A percentile compares a stretch with the other conserved stretches of the same genome.
Evolutionary conservation across 1,140 invertebrate species (phyloP).

Genomic region (Heliconius hewitsoni): DNA sequence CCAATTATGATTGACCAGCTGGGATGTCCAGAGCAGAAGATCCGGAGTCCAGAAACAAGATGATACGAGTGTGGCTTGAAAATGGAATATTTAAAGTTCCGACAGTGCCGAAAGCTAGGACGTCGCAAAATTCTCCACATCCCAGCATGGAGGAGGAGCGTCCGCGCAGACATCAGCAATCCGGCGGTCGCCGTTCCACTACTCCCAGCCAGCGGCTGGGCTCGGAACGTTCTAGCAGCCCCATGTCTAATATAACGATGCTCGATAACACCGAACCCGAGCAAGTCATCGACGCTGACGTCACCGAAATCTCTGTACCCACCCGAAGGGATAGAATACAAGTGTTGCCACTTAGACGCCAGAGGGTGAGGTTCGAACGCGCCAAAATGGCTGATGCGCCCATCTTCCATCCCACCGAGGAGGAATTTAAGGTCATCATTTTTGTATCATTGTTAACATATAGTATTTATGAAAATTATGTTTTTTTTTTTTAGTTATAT

Average conservation of each 20-base stretch:
- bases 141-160: not conserved
- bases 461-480: too few relatives aligned
- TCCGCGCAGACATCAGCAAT: not conserved
- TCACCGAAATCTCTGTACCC: not conserved
- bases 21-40: not conserved
- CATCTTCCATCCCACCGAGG: slow-evolving; percentile 46
- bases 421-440: slow-evolving; percentile 47
- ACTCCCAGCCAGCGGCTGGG: too few relatives aligned
- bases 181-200: not conserved
- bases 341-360: not conserved
- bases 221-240: not conserved
- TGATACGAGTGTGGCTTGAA: not conserved
- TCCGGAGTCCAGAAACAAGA: not conserved
- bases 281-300: not conserved
- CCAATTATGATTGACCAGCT: not conserved
- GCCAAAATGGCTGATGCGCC: slow-evolving; percentile 42
- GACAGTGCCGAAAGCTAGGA: not conserved
- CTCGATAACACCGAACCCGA: not conserved
- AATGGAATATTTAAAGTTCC: not conserved
- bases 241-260: not conserved
- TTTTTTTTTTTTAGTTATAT: too few relatives aligned
- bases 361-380: not conserved
- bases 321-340: not conserved
- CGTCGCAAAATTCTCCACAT: not conserved
- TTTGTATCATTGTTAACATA: too few relatives aligned